Percentiles rank a stretch among this genome's conserved stretches.
These are phyloP conservation scores for Trichechus manatus DNA, from an alignment of 2,113 vertebrate species.

Conservation along the genomic window DNA sequence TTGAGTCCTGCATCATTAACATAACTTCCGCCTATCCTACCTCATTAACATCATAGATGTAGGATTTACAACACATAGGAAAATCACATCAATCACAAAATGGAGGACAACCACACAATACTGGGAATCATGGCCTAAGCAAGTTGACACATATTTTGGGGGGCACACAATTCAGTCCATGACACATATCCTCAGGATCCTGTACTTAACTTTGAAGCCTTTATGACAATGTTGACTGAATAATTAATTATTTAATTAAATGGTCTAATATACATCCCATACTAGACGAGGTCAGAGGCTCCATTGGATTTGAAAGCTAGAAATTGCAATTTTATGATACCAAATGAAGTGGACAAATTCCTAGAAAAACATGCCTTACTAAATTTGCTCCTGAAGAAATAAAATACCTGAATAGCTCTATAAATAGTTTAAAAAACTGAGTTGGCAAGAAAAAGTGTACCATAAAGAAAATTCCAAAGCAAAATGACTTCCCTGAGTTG, in stretches of 20 bases:
- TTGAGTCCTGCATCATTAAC: too few species aligned
- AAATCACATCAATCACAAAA: too few species aligned
- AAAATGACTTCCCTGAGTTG: neutral
- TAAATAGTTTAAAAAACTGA: neutral
- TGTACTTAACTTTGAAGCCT: neutral
- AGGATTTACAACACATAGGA: too few species aligned
- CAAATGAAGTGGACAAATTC: neutral
- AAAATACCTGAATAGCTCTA: neutral
- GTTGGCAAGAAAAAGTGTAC: neutral
- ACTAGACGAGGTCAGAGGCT: neutral
- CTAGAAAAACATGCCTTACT: neutral
- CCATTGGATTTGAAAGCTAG: neutral
- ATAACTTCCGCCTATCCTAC: too few species aligned
- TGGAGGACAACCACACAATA: too few species aligned
- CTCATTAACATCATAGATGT: too few species aligned
- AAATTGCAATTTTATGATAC: neutral
- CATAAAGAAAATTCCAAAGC: neutral
- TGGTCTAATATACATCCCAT: neutral
- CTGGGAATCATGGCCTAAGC: too few species aligned
- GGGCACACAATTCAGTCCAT: too few species aligned
- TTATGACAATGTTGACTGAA: neutral
- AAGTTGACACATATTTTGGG: too few species aligned
- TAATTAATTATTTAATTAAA: neutral
- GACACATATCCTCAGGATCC: neutral
- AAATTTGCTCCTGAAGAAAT: neutral